Base-by-base conservation (phyloP, 1,140 invertebrate genomes). In the Drosophila repleta region DNA sequence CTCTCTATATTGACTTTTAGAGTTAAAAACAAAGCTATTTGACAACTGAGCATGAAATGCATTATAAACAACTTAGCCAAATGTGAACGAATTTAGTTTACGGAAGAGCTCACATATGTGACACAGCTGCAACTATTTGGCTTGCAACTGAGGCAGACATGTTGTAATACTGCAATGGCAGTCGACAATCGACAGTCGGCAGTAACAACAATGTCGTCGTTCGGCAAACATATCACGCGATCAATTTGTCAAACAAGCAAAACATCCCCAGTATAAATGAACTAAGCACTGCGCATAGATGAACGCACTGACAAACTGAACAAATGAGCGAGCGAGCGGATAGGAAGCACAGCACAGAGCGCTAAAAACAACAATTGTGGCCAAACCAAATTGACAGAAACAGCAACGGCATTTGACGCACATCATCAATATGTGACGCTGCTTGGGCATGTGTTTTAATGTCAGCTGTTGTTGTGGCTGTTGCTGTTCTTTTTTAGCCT, bases 171-270 rank as follows among this genome's bases (percentile, higher is more conserved):
- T 48, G 49, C 21, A 66, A 35, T 35, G 53, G 58, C 45, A 43
- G 39, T 4, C 5, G 15, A 43, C 39, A 17, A 43, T 11, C 39
- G n/a, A 43, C 37, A 56, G 6, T 13, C 20, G 35, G 37, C 10
- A 32, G 24, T 46, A 70, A 71, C 79, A 82, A 78, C 79, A 82
- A 74, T 82, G 79, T 60, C 62, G 69, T 52, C 62, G 68, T 66
- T 76, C 71, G 75, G 67, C 72, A 79, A 76, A 83, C 79, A 83
- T 79, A 84, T 83, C 75, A 83, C 79, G 80, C 80, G 80, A 84
- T 84, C 80, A 84, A 84, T 84, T 84, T 84, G 80, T 84, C 80
- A 83, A 79, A 76, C 64, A 74, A 68, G 73, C 78, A 73, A 62
- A 68, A 51, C 70, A 68, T 45, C 60, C 26, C 26, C 57, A 78